Percentiles rank a stretch among this genome's conserved stretches.
Conservation (phyloP, 2,797 vertebrate species). For the Gymnocypris eckloni region DNA sequence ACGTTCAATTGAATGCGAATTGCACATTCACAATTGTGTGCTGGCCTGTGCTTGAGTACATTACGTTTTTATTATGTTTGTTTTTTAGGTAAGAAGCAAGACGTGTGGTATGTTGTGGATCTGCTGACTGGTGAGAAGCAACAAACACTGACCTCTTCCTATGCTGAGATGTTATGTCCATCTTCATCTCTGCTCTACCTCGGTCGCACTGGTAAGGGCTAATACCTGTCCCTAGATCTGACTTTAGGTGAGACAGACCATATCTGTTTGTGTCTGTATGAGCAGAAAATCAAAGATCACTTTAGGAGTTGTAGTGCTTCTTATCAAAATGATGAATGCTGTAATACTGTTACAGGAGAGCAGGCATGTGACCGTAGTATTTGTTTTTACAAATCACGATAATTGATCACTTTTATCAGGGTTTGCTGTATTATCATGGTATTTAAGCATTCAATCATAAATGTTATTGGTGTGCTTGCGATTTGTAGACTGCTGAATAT, state of each 20-base stretch:
- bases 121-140: slow-evolving; percentile 96
- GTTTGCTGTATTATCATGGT: neutral
- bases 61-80: neutral
- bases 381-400: neutral
- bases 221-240: neutral
- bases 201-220: slow-evolving; percentile 84
- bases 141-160: slow-evolving; percentile 94
- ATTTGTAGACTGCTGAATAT: neutral
- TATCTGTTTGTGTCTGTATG: neutral
- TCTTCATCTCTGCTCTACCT: slow-evolving; percentile 95
- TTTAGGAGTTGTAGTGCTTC: neutral
- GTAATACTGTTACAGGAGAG: neutral
- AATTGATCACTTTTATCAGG: neutral
- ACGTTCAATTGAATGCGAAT: neutral
- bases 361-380: neutral
- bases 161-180: slow-evolving; percentile 92
- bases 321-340: neutral
- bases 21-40: neutral
- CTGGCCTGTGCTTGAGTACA: slow-evolving; percentile 3
- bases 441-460: neutral
- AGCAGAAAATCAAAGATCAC: neutral
- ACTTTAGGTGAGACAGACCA: neutral
- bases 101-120: slow-evolving; percentile 96
- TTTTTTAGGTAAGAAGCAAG: slow-evolving; percentile 94
- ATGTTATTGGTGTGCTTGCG: neutral